phyloP scores from a whole-genome alignment of 2,888 invertebrate species.

The Orgyia antiqua region DNA sequence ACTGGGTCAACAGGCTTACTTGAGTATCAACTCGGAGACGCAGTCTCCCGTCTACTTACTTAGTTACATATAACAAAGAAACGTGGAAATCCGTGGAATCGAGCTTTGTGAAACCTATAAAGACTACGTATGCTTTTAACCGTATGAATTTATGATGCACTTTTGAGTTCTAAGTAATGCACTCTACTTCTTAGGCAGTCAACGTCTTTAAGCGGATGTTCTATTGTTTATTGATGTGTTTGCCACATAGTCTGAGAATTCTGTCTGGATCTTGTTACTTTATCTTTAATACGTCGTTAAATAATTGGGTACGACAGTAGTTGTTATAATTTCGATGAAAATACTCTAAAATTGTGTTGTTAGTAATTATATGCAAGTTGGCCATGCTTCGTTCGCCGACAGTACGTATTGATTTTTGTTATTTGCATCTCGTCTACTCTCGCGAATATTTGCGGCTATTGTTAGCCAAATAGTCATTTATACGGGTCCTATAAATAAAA shows the following conservation, averaged over 20 bases:
- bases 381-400: constrained; percentile 51
- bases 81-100: constrained; percentile 27
- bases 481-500: constrained; percentile 24
- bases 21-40: constrained; percentile 53
- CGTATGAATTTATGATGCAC: constrained; percentile 21
- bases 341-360: too few relatives aligned
- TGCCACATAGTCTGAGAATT: constrained; percentile 53
- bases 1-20: constrained; percentile 70
- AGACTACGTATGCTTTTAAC: constrained; percentile 9
- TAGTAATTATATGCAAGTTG: constrained; percentile 65
- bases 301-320: too few relatives aligned
- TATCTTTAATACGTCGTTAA: too few relatives aligned
- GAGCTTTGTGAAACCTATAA: constrained; percentile 19
- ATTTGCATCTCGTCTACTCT: constrained; percentile 73
- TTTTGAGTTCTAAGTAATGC: constrained; percentile 30
- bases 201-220: constrained; percentile 54
- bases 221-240: constrained; percentile 57
- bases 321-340: too few relatives aligned
- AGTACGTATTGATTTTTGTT: constrained; percentile 70
- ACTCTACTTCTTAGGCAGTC: constrained; percentile 52
- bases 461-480: constrained; percentile 58
- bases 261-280: constrained; percentile 35
- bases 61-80: constrained; percentile 47
- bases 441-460: constrained; percentile 64
- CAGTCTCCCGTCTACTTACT: constrained; percentile 63